phyloP scores from a whole-genome alignment of 2,113 vertebrate species.

The Chloebia gouldiae region DNA sequence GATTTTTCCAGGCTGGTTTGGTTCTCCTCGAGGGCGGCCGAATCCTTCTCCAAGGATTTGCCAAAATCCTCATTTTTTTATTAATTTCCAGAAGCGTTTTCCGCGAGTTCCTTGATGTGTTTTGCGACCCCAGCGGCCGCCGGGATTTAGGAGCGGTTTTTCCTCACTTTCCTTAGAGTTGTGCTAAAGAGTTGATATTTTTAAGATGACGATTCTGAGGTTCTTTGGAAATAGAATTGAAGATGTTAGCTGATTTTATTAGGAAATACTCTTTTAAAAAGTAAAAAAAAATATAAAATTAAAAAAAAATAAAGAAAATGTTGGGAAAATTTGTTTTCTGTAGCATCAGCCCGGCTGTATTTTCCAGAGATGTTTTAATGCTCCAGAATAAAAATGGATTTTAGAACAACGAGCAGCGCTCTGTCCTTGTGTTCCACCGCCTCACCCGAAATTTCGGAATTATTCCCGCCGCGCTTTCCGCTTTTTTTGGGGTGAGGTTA shows the following conservation, averaged over 20 bases:
- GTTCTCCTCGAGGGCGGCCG: background rate
- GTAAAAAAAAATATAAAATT: no score
- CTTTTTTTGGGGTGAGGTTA: background rate
- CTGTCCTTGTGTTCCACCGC: slow-evolving; percentile 13
- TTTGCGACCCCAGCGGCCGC: background rate
- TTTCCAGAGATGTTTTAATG: slow-evolving; percentile 65
- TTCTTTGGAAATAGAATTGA: slow-evolving; percentile 14
- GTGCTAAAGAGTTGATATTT: slow-evolving; percentile 43
- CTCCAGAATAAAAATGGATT: slow-evolving; percentile 67
- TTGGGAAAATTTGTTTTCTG: background rate
- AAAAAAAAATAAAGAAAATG: background rate
- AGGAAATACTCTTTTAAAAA: background rate
- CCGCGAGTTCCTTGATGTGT: background rate
- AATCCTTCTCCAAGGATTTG: background rate
- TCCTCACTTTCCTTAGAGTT: background rate
- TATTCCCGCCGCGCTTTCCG: background rate
- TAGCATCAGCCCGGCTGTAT: slow-evolving; percentile 50
- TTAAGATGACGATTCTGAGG: background rate
- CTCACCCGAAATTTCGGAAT: background rate
- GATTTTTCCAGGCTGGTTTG: background rate
- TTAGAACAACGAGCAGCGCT: slow-evolving; percentile 17
- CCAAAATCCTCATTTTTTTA: background rate
- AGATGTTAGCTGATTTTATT: slow-evolving; percentile 40
- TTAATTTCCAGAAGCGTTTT: background rate
- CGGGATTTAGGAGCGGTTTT: background rate